phyloP scores from a whole-genome alignment of 2,888 invertebrate genomes.

The Andrena marginata region DNA sequence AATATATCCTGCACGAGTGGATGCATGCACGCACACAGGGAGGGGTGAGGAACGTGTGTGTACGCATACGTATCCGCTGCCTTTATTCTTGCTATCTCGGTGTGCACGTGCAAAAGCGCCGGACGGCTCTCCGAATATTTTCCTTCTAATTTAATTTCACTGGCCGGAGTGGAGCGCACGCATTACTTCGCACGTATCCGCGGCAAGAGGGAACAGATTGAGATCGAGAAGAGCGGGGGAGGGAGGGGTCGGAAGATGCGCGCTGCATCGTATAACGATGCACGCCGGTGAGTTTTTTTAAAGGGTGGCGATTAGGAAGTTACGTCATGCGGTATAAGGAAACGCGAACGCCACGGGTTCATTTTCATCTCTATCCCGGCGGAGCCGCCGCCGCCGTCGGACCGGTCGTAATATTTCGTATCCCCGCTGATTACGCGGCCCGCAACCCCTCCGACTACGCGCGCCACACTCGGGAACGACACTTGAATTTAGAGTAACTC shows the following conservation, averaged over 20 bases:
- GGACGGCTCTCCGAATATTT: conserved; percentile 75
- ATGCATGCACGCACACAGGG: conserved; percentile 11
- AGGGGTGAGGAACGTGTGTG: not conserved
- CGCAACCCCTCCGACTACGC: conserved; percentile 20
- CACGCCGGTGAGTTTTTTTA: conserved; percentile 61
- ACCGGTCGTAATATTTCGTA: conserved; percentile 32
- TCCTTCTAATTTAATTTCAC: conserved; percentile 78
- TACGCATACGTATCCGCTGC: conserved; percentile 21
- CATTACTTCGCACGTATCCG: conserved; percentile 59
- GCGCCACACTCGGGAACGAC: conserved; percentile 22
- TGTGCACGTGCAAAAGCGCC: conserved; percentile 65
- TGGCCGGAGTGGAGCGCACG: conserved; percentile 53
- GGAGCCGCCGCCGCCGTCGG: not conserved
- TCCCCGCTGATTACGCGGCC: not conserved
- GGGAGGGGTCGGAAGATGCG: not conserved
- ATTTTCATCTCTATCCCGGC: not conserved
- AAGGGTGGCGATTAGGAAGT: conserved; percentile 52
- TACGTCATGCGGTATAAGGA: conserved; percentile 26
- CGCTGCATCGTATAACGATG: conserved; percentile 45
- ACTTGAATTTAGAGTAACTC: conserved; percentile 40
- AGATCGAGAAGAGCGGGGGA: conserved; percentile 32
- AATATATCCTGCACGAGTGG: conserved; percentile 67
- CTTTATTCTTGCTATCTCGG: conserved; percentile 71
- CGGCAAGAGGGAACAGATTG: conserved; percentile 42
- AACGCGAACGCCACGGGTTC: conserved; percentile 17